phyloP scores from a whole-genome alignment of 2,113 vertebrate genomes.

The Eulemur macaco region DNA sequence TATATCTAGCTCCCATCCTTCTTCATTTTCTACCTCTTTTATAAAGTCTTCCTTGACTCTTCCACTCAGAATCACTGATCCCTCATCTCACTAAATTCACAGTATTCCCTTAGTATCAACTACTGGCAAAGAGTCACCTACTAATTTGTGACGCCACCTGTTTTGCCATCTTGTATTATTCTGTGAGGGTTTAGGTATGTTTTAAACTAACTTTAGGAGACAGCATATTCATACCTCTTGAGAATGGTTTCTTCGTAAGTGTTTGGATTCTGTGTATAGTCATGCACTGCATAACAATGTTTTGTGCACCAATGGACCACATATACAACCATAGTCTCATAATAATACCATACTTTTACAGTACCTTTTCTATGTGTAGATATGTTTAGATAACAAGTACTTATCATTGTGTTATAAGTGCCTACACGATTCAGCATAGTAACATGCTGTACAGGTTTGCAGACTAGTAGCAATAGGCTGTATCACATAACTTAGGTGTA shows the following conservation, averaged over 20 bases:
- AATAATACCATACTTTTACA: background rate
- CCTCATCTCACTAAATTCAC: background rate
- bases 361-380: background rate
- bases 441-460: background rate
- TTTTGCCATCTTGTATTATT: background rate
- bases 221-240: background rate
- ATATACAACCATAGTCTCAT: background rate
- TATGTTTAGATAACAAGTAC: background rate
- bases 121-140: background rate
- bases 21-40: background rate
- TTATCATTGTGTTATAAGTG: background rate
- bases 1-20: background rate
- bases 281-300: background rate
- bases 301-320: background rate
- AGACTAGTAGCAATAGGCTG: background rate
- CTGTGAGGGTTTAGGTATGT: background rate
- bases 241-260: background rate
- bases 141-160: background rate
- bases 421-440: background rate
- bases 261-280: background rate
- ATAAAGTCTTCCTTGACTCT: background rate
- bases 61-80: background rate
- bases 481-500: background rate
- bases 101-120: background rate
- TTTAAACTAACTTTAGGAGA: background rate